Percentiles rank a stretch among this genome's conserved stretches.
phyloP scores from a whole-genome alignment of 2,888 invertebrate species.

The Omphaloscelis lunosa region DNA sequence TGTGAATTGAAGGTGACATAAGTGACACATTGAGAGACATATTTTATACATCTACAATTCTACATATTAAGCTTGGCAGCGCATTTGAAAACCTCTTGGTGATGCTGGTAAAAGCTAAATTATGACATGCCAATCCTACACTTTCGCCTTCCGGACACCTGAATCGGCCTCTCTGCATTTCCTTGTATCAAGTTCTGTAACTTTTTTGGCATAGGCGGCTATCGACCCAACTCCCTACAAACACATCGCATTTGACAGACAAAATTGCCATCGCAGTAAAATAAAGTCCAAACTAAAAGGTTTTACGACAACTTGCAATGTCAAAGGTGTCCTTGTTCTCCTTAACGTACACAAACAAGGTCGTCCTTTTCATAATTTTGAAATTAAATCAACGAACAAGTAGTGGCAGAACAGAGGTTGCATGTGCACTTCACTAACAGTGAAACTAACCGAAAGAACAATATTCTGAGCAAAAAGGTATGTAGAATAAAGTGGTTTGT shows the following conservation, averaged over 20 bases:
- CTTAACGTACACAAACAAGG: neutral
- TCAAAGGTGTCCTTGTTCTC: neutral
- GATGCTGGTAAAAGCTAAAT: too few relatives aligned
- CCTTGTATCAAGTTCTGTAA: too few relatives aligned
- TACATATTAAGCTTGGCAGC: too few relatives aligned
- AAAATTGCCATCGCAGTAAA: too few relatives aligned
- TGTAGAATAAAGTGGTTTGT: slow-evolving; percentile 43
- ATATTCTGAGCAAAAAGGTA: slow-evolving; percentile 29
- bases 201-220: neutral
- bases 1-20: too few relatives aligned
- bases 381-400: slow-evolving; percentile 22
- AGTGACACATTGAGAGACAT: too few relatives aligned
- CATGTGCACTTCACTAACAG: slow-evolving; percentile 31
- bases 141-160: too few relatives aligned
- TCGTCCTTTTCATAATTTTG: slow-evolving; percentile 26
- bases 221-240: neutral
- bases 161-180: too few relatives aligned
- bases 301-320: neutral
- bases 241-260: too few relatives aligned
- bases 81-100: too few relatives aligned
- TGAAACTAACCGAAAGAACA: slow-evolving; percentile 34
- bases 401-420: slow-evolving; percentile 6
- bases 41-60: too few relatives aligned
- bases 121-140: too few relatives aligned
- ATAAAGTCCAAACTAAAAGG: neutral